Percentiles rank a stretch among this genome's conserved stretches.
phyloP scores from a whole-genome alignment of 1,140 invertebrate species.

The Neodiprion virginianus region DNA sequence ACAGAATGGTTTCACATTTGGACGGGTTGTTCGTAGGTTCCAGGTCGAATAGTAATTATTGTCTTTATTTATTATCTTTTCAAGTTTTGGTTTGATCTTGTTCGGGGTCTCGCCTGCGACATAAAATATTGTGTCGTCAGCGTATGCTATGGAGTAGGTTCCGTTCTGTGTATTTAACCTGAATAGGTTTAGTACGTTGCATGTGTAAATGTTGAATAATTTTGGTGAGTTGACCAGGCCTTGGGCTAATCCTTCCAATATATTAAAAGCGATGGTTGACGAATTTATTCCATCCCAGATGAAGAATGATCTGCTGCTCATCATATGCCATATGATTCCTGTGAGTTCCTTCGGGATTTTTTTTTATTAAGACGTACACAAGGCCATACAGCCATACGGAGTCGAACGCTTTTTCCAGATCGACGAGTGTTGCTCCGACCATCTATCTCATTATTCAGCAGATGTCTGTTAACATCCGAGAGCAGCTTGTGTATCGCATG shows the following conservation, averaged over 20 bases:
- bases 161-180: background rate
- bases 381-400: conserved; percentile 24
- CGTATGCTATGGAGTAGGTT: background rate
- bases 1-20: conserved; percentile 16
- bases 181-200: conserved; percentile 18
- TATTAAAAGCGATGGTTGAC: background rate
- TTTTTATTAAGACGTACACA: background rate
- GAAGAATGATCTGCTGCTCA: background rate
- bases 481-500: conserved; percentile 24
- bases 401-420: conserved; percentile 30
- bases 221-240: conserved; percentile 22
- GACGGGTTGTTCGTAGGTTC: conserved; percentile 19
- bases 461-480: conserved; percentile 14
- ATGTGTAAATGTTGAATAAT: conserved; percentile 20
- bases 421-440: conserved; percentile 20
- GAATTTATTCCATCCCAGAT: background rate
- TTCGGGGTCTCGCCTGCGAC: background rate
- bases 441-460: background rate
- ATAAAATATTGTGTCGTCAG: background rate
- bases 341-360: background rate
- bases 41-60: conserved; percentile 14
- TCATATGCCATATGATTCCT: background rate
- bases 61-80: conserved; percentile 1
- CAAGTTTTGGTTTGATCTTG: background rate
- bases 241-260: conserved; percentile 1